Conservation (phyloP, 1,140 invertebrate species). For the Eumeta japonica region DNA sequence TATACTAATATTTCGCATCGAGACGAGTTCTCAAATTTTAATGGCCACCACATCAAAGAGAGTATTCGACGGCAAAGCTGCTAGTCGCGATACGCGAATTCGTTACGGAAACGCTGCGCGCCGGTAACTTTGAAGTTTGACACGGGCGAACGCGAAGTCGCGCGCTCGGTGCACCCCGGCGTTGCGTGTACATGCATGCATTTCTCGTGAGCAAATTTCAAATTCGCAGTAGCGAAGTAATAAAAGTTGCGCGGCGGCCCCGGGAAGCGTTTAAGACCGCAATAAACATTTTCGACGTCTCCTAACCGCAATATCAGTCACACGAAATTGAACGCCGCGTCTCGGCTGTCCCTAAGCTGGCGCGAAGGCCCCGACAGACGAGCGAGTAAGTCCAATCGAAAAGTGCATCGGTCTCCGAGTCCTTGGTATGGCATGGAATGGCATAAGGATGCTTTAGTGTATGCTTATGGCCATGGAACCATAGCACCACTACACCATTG, state of each 20-base stretch:
- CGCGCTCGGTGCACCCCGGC: neutral
- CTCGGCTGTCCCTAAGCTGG: no score
- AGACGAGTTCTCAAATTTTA: neutral
- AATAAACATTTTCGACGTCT: constrained; percentile 1
- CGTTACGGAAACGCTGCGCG: neutral
- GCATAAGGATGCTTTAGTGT: no score
- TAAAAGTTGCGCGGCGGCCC: neutral
- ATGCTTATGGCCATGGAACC: no score
- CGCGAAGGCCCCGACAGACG: no score
- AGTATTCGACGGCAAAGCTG: neutral
- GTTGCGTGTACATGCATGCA: neutral
- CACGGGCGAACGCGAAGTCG: neutral
- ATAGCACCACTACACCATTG: no score
- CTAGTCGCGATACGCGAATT: no score
- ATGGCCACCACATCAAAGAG: neutral
- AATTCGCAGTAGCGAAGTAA: neutral
- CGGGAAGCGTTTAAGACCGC: neutral
- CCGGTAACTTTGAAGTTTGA: neutral
- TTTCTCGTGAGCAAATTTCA: neutral
- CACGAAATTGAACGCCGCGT: no score
- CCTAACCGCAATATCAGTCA: neutral
- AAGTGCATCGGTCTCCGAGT: no score
- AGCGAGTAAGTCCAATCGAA: no score
- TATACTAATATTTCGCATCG: no score
- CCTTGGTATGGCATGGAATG: no score